Conservation (phyloP, 2,113 vertebrate genomes). For the Stictonetta naevosa region DNA sequence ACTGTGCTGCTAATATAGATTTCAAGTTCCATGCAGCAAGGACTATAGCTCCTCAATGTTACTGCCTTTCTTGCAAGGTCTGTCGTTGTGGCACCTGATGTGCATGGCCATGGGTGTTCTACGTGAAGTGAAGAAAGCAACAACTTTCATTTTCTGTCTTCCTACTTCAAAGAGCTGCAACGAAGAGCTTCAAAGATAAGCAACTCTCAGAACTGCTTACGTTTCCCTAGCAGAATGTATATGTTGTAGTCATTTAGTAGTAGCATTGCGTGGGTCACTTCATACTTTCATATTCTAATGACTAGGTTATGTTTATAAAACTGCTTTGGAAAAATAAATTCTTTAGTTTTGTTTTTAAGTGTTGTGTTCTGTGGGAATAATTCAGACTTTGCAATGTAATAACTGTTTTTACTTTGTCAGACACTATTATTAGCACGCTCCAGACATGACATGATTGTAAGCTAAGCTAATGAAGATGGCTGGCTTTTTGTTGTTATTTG, state of each 20-base stretch:
- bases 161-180: background rate
- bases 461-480: background rate
- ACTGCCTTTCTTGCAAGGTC: background rate
- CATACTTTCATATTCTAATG: background rate
- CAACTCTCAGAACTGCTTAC: background rate
- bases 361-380: constrained; percentile 30
- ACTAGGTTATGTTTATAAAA: constrained; percentile 20
- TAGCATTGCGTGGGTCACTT: background rate
- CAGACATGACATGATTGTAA: background rate
- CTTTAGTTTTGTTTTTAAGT: background rate
- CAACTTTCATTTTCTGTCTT: background rate
- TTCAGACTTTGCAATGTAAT: constrained; percentile 9
- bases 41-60: background rate
- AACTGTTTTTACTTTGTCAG: background rate
- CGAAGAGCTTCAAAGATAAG: background rate
- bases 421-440: background rate
- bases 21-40: background rate
- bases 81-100: accelerated
- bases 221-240: background rate
- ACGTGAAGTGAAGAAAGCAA: background rate
- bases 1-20: background rate
- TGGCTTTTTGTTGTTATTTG: background rate
- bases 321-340: constrained; percentile 12
- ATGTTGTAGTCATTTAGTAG: background rate
- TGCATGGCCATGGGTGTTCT: background rate